Base-by-base conservation (phyloP, 2,888 invertebrate genomes). In the Pyrgus malvae region DNA sequence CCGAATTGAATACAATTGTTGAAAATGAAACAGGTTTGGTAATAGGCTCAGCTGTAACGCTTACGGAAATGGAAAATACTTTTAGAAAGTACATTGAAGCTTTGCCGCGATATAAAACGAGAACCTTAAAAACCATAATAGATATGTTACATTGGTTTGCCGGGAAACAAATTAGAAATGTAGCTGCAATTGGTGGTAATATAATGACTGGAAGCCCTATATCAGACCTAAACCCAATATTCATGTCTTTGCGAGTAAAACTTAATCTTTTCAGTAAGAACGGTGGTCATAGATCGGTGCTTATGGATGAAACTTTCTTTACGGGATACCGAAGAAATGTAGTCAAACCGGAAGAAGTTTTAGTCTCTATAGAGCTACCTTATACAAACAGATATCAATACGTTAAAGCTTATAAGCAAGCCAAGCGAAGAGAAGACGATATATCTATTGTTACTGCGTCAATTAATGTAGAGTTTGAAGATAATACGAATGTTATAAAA, bases 181-280 rank as follows among this genome's bases (percentile, higher is more conserved):
- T 97, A n/a, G 98, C 98, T 35, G 94, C 96, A 9, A 83, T 98
- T 37, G 98, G 97, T 37, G 98, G 98, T 12, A 98, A 98, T 74
- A 96, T 99, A 62, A 97, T 98, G 93, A 98, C 98, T 0, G 96
- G 97, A 14, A 98, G 98, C 84, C 98, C 98, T 0, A 98, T 98
- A 74, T 98, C 98, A 0, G 99, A 99, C 83, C 91, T 99, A 72
- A 97, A 97, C 83, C 98, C 98, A 0, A 93, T 99, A 63, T 92
- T 98, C 58, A 94, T 97, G 92, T 96, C 98, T 0, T 92, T 95
- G 11, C 92, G 96, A 67, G 93, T 97, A 37, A 93, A 96, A 69
- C 76, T 95, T n/a, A 93, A 93, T 66, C 74, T 95, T 1, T 70
- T 91, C 9, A 94, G 94, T 67, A 84, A 76, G 66, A 63, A 86